Base-by-base conservation (phyloP, 2,113 vertebrate genomes). In the Hippocampus guttulatus region DNA sequence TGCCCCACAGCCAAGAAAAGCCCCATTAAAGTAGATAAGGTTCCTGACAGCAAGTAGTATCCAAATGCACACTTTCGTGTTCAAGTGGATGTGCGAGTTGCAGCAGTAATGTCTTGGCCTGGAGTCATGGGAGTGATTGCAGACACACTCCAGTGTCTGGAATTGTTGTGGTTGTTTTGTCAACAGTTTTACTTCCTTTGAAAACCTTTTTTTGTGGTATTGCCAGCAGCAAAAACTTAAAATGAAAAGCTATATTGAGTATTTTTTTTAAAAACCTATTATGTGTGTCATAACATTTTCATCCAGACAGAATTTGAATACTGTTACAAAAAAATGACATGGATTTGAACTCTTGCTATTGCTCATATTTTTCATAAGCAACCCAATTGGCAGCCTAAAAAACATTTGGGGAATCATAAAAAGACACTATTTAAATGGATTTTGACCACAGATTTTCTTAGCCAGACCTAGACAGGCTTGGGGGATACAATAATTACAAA, bases 1-100 rank as follows among this genome's bases (percentile, higher is more conserved):
- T 80, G 70, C 81, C 77, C 83, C 75, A 89, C 91, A 89, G 90
- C 88, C 91, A 89, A 91, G 89, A 16, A 92, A 87, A 90, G 91
- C 58, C 74, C 91, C 91, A 94, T 94, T 93, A 95, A 88, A 94
- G 90, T 78, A 93, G 94, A 94, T 93, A 92, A 83, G 92, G 92
- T 89, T 89, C 79, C 92, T 92, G 91, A 92, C 85, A 87, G 92
- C 90, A 81, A 89, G 69, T 43, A 70, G 73, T 77, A 76, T 78
- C 80, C 74, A 76, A 70, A 80, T 75, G 79, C 74, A 38, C 80
- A 73, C 77, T 72, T 54, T 71, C 71, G 76, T 64, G 65, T 75
- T 80, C 12, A 80, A 81, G 81, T 74, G 77, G 47, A 61, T 78
- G 78, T 71, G 71, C 6, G 12, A 76, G 65, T 68, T 71, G 77